Percentiles rank a stretch among this genome's conserved stretches.
These are phyloP conservation scores for Allacma fusca DNA, from an alignment of 2,888 invertebrate species.

Conservation along the genomic window DNA sequence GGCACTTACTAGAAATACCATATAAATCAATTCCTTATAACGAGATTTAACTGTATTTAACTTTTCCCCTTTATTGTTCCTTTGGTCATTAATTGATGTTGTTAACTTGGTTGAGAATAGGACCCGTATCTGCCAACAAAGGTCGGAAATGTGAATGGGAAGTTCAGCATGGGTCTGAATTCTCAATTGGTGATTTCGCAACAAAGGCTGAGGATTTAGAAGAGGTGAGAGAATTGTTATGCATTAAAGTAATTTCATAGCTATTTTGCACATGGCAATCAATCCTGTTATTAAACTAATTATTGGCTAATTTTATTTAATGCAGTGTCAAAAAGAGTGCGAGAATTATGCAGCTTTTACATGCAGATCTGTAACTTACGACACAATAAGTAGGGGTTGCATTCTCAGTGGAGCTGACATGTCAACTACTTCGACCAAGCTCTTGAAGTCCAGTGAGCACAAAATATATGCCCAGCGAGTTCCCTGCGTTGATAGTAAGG, in stretches of 20 bases:
- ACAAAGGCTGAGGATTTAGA: slow-evolving; percentile 55
- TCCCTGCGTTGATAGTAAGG: slow-evolving; percentile 61
- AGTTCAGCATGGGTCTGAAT: slow-evolving; percentile 58
- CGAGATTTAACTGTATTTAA: too few relatives aligned
- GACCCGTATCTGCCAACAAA: slow-evolving; percentile 51
- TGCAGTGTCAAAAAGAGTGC: slow-evolving; percentile 63
- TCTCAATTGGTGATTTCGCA: slow-evolving; percentile 58
- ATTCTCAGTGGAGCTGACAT: slow-evolving; percentile 58
- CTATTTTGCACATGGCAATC: too few relatives aligned
- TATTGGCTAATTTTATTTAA: too few relatives aligned
- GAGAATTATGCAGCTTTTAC: slow-evolving; percentile 62
- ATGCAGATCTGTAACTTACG: slow-evolving; percentile 63
- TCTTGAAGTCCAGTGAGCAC: slow-evolving; percentile 54
- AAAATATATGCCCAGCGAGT: slow-evolving; percentile 58
- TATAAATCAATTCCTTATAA: too few relatives aligned
- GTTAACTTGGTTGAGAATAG: slow-evolving; percentile 29
- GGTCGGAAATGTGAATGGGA: slow-evolving; percentile 61
- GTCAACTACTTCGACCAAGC: slow-evolving; percentile 58
- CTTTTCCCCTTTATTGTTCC: too few relatives aligned
- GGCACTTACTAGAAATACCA: too few relatives aligned
- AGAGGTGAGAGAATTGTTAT: slow-evolving; percentile 51
- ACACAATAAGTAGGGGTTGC: slow-evolving; percentile 59
- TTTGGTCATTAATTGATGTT: too few relatives aligned
- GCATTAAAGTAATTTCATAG: too few relatives aligned
- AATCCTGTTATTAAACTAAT: too few relatives aligned